A percentile compares a stretch with the other conserved stretches of the same genome.
phyloP scores from a whole-genome alignment of 2,797 vertebrate species.

The Argya squamiceps region DNA sequence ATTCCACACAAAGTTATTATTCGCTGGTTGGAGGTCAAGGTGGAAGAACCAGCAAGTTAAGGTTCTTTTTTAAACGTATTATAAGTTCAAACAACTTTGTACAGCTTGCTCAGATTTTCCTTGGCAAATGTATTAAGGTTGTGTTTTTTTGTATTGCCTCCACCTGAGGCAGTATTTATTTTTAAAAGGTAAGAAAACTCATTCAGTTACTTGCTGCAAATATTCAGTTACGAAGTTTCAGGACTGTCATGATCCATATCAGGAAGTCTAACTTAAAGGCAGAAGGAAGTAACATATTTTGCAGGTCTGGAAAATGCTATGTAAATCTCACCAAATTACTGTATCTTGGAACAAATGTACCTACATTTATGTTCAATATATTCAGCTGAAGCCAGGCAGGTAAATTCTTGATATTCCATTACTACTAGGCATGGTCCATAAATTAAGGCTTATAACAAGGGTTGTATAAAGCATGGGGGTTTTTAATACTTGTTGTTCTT shows the following conservation, averaged over 20 bases:
- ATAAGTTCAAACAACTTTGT: neutral
- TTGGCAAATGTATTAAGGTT: neutral
- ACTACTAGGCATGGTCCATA: neutral
- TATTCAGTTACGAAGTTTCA: neutral
- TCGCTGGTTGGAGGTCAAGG: slow-evolving; percentile 1
- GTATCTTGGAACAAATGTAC: neutral
- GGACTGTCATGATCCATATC: neutral
- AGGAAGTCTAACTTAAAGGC: neutral
- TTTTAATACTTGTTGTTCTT: neutral
- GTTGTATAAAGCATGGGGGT: neutral
- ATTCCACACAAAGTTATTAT: slow-evolving; percentile 24
- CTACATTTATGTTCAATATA: neutral
- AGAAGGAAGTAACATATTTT: neutral
- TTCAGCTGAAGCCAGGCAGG: neutral
- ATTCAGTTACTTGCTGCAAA: neutral
- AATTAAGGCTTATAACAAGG: neutral
- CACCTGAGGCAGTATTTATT: slow-evolving; percentile 17
- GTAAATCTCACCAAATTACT: neutral
- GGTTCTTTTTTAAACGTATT: neutral
- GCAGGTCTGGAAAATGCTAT: neutral
- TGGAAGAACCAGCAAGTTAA: slow-evolving; percentile 15
- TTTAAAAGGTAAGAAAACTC: slow-evolving; percentile 27
- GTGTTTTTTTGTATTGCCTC: too few relatives aligned
- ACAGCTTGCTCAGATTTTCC: neutral
- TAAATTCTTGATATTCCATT: neutral